Percentiles rank a stretch among this genome's conserved stretches.
Evolutionary conservation across 1,140 invertebrate species (phyloP).

Genomic region (Adelges cooleyi): DNA sequence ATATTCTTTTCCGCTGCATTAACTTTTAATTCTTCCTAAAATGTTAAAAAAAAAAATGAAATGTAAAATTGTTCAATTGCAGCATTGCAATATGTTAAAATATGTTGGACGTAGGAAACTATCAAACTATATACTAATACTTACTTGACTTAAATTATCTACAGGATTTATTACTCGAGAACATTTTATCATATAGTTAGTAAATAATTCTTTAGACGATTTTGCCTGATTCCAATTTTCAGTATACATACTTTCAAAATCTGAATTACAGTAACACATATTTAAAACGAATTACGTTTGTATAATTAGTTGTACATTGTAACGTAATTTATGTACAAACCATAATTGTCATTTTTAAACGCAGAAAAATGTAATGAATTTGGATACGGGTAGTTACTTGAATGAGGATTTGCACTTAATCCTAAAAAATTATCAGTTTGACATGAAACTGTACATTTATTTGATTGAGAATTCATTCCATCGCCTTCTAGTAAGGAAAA

Average conservation of each 20-base stretch:
- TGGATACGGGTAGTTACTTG: neutral
- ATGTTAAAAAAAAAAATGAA: neutral
- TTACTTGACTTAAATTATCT: neutral
- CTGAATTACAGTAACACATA: neutral
- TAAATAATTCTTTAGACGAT: neutral
- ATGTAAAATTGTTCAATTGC: no score
- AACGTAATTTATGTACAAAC: neutral
- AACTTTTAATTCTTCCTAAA: slow-evolving; percentile 6
- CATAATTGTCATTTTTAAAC: slow-evolving; percentile 1
- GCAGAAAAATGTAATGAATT: neutral
- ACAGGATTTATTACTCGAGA: neutral
- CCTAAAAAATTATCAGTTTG: slow-evolving; percentile 5
- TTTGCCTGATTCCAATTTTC: neutral
- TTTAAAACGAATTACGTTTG: neutral
- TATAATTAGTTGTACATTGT: neutral
- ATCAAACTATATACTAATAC: neutral
- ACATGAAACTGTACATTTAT: slow-evolving; percentile 17
- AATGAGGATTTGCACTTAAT: neutral
- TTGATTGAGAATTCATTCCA: no score
- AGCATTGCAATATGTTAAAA: no score
- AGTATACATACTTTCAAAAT: neutral
- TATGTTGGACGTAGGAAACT: no score
- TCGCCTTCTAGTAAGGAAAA: no score
- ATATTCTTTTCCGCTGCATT: slow-evolving; percentile 7
- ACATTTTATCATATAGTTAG: neutral